These are phyloP conservation scores for Tetropium fuscum DNA, from an alignment of 2,888 invertebrate species.

Conservation along the genomic window DNA sequence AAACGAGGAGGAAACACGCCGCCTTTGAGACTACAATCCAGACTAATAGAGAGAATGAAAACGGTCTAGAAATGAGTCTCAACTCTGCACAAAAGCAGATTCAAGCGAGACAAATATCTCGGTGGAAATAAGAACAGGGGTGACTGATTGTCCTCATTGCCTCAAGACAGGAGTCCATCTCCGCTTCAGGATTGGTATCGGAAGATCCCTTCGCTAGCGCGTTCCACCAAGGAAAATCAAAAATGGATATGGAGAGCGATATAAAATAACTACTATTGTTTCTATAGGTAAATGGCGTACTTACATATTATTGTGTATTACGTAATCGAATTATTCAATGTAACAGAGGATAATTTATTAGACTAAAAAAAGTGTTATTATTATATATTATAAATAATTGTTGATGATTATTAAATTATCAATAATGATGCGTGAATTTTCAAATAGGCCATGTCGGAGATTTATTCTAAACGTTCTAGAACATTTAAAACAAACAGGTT, in stretches of 20 bases:
- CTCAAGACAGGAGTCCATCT: constrained; percentile 63
- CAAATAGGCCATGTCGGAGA: too few relatives aligned
- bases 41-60: constrained; percentile 55
- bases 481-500: too few relatives aligned
- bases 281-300: too few relatives aligned
- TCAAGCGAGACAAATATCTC: constrained; percentile 60
- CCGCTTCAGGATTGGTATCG: constrained; percentile 57
- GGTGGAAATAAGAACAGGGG: constrained; percentile 62
- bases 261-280: too few relatives aligned
- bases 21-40: constrained; percentile 52
- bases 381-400: too few relatives aligned
- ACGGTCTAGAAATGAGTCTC: constrained; percentile 57
- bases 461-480: too few relatives aligned
- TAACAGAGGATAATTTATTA: too few relatives aligned
- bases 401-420: too few relatives aligned
- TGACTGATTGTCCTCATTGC: constrained; percentile 66
- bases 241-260: background rate
- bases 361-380: too few relatives aligned
- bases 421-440: too few relatives aligned
- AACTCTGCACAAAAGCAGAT: constrained; percentile 57
- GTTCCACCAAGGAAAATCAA: constrained; percentile 52
- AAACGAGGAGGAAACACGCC: constrained; percentile 32
- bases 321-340: too few relatives aligned
- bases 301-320: too few relatives aligned
- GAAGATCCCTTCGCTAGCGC: constrained; percentile 33